Conservation (phyloP, 2,113 vertebrate genomes). For the Salvator merianae region DNA sequence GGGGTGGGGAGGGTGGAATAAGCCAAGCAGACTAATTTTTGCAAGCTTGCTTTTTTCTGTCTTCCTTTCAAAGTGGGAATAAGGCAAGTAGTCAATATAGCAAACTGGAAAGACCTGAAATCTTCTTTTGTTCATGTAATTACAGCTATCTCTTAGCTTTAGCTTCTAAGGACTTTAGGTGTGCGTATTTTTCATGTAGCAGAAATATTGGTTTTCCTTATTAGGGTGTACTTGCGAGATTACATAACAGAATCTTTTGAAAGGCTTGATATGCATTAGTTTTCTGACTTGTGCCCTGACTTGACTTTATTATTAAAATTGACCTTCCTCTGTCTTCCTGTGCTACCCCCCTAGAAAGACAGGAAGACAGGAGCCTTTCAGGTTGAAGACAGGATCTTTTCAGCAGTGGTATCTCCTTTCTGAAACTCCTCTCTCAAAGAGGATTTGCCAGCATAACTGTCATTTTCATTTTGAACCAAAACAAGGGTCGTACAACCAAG, state of each 20-base stretch:
- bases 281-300: not conserved
- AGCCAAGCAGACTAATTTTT: conserved; percentile 29
- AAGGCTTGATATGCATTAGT: not conserved
- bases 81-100: no score
- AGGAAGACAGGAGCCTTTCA: no score
- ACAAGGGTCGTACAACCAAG: no score
- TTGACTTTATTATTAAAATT: not conserved
- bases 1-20: not conserved
- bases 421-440: no score
- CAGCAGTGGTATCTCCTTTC: no score
- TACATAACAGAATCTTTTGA: not conserved
- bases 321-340: not conserved
- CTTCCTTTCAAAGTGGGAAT: not conserved
- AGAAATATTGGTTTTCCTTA: not conserved
- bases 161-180: not conserved
- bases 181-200: no score
- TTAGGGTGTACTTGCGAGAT: not conserved
- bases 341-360: not conserved
- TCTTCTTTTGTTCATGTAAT: not conserved
- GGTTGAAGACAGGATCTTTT: no score
- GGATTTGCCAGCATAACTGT: no score
- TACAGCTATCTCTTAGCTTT: no score
- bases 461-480: no score
- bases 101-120: not conserved
- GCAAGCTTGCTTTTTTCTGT: not conserved